Percentiles rank a stretch among this genome's conserved stretches.
Conservation (phyloP, 2,113 vertebrate species). For the Argyrosomus japonicus region DNA sequence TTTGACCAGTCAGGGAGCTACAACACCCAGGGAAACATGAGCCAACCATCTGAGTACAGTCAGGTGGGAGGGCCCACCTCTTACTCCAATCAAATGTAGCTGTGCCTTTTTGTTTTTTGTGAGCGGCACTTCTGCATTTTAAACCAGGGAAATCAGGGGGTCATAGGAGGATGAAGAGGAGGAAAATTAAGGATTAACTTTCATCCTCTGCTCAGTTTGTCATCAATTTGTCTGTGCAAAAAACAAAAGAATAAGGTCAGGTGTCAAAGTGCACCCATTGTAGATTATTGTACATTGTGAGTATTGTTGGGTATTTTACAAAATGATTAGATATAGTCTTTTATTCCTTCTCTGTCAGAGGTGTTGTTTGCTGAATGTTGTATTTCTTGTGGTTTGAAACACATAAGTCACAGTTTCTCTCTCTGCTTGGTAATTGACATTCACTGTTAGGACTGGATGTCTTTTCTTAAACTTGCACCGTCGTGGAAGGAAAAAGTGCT, state of each 20-base stretch:
- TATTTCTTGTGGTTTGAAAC: conserved; percentile 66
- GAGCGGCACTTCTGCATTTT: conserved; percentile 54
- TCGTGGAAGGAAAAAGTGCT: conserved; percentile 68
- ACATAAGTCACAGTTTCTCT: conserved; percentile 47
- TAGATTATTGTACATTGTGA: conserved; percentile 56
- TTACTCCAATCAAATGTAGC: conserved; percentile 93
- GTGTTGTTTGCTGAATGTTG: conserved; percentile 75
- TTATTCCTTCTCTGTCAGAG: conserved; percentile 80
- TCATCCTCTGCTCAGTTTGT: conserved; percentile 23
- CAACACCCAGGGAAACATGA: conserved; percentile 83
- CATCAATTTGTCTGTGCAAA: conserved; percentile 18
- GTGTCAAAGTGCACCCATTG: conserved; percentile 67
- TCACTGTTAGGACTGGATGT: conserved; percentile 69
- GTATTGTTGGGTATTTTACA: conserved; percentile 82
- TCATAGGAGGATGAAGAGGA: conserved; percentile 28
- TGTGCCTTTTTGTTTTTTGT: conserved; percentile 15
- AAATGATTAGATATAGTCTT: conserved; percentile 74
- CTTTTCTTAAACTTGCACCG: conserved; percentile 77
- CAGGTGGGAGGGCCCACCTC: conserved; percentile 91
- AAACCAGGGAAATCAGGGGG: conserved; percentile 58
- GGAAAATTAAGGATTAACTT: background rate
- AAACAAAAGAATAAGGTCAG: conserved; percentile 20
- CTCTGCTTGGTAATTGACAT: conserved; percentile 81
- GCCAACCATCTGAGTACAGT: conserved; percentile 86
- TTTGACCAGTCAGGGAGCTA: conserved; percentile 89